These are phyloP conservation scores for Telmatherina bonti DNA, from an alignment of 2,797 vertebrate species.

Conservation along the genomic window DNA sequence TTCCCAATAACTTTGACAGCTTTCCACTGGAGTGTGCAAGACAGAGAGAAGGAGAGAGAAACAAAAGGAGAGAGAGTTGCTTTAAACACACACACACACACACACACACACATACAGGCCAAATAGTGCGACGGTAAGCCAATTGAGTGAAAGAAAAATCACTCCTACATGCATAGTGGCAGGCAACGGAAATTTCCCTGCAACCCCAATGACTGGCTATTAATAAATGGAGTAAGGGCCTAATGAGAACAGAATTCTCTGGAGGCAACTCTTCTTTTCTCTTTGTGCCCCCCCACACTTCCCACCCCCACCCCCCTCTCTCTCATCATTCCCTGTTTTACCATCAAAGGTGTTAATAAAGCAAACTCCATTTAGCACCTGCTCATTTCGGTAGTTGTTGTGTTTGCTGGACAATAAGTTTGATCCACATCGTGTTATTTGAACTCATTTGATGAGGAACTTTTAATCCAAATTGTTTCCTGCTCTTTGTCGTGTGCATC, in stretches of 20 bases:
- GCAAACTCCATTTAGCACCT: constrained; percentile 38
- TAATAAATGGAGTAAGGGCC: constrained; percentile 80
- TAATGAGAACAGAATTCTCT: constrained; percentile 80
- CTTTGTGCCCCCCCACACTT: constrained; percentile 31
- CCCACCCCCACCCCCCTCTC: constrained; percentile 17
- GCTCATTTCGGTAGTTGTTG: constrained; percentile 9
- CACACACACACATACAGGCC: constrained; percentile 47
- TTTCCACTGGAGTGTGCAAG: constrained; percentile 79
- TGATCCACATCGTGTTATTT: not conserved
- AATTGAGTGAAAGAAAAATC: constrained; percentile 79
- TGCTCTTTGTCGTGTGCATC: not conserved
- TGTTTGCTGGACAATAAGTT: not conserved
- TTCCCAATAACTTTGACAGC: constrained; percentile 76
- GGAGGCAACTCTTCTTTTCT: constrained; percentile 69
- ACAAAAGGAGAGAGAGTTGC: constrained; percentile 40
- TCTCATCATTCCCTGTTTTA: constrained; percentile 46
- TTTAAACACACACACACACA: constrained; percentile 50
- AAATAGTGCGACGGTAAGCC: constrained; percentile 71
- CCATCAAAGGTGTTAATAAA: constrained; percentile 61
- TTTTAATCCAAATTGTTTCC: constrained; percentile 8
- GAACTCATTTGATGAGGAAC: not conserved
- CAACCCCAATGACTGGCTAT: constrained; percentile 79
- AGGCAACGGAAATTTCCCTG: constrained; percentile 76
- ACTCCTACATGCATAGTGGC: constrained; percentile 77
- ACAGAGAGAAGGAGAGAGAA: constrained; percentile 65